phyloP scores from a whole-genome alignment of 2,797 vertebrate genomes.

The Spheniscus humboldti region DNA sequence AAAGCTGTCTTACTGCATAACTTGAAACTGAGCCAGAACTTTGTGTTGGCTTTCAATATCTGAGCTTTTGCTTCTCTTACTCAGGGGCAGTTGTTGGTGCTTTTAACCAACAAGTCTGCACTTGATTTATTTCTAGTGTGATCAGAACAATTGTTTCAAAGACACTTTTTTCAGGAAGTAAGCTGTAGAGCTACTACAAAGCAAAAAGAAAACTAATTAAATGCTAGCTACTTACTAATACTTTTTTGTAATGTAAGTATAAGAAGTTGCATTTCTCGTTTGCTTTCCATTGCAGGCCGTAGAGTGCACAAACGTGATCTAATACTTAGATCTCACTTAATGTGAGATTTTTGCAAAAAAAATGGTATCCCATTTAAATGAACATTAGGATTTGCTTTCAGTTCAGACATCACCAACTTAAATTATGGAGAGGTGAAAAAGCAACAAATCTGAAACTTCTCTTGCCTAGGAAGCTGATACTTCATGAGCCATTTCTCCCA shows the following conservation, averaged over 20 bases:
- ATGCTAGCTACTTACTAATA: not conserved
- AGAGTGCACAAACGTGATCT: not conserved
- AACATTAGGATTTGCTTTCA: not conserved
- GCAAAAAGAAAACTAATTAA: not conserved
- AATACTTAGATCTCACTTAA: not conserved
- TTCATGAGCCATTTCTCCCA: not conserved
- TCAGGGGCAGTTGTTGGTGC: not conserved
- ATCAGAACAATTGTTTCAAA: not conserved
- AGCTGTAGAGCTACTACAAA: not conserved
- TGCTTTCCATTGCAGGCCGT: not conserved
- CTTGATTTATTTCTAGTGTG: not conserved
- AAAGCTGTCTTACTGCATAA: not conserved
- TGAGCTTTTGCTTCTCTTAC: not conserved
- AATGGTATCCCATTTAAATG: not conserved
- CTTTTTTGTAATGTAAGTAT: not conserved
- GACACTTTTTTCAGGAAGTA: not conserved
- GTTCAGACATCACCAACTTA: not conserved
- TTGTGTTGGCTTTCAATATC: not conserved
- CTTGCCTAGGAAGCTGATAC: not conserved
- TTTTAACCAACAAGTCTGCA: not conserved
- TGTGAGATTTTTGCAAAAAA: not conserved
- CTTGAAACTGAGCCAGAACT: not conserved
- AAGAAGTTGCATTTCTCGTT: not conserved
- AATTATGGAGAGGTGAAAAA: not conserved
- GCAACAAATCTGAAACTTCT: not conserved